Base-by-base conservation (phyloP, 2,797 vertebrate genomes). In the Sebastes taczanowskii region DNA sequence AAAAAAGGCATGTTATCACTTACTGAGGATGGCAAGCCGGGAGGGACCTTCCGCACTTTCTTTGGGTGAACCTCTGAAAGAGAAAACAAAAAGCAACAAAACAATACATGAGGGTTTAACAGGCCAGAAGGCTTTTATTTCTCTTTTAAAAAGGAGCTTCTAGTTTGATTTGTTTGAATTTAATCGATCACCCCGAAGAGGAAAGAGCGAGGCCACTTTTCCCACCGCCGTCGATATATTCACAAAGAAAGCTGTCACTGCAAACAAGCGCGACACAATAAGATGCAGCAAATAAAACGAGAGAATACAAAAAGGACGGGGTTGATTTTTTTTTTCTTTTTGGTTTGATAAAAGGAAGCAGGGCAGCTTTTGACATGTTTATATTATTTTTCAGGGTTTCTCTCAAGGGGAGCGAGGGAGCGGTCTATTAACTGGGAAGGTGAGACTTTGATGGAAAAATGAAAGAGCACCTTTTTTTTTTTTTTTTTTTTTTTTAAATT, bases 11-110 rank as follows among this genome's bases (percentile, higher is more conserved):
- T 63, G 46, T 61, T 77, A 78, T 89, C 70, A 98, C 98, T 99
- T 96, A 99, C 98, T 80, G 98, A 99, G 76, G 98, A 99, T 23
- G 98, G 98, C 95, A 99, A 96, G 88, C 98, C 98, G 29, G 98
- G 98, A 78, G 98, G 98, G 90, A 99, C 98, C 93, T 99, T 99
- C 38, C 98, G 96, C 82, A 99, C 97, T 95, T 99, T 99, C 95
- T 99, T 99, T 91, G 97, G 95, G 88, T 98, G 98, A 84, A 97
- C 96, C 81, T 99, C 98, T 98, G 95, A 90, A 95, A 95, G 83
- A 85, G 71, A 89, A 42, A 77, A 77, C 66, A 81, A 67, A 80
- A 59, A 77, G 27, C 30, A 71, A 84, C 25, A 70, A 86, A 87
- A 78, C 66, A 84, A 83, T 49, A 32, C 4, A 72, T 61, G 66